These are phyloP conservation scores for Ips typographus DNA, from an alignment of 1,140 invertebrate species.

Conservation along the genomic window DNA sequence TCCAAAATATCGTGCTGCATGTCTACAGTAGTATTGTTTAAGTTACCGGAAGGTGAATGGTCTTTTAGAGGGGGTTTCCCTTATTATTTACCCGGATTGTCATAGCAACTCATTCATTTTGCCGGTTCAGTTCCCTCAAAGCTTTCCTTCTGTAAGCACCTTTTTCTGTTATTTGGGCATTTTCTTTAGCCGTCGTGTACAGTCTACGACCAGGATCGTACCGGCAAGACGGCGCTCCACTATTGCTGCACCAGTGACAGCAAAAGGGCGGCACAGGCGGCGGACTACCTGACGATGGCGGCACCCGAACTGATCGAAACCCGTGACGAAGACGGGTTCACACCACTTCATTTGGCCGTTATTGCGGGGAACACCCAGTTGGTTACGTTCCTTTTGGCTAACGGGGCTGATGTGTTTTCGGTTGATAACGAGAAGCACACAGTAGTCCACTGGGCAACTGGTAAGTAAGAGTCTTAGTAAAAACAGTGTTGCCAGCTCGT, in stretches of 20 bases:
- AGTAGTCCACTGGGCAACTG: constrained; percentile 97
- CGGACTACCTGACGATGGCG: constrained; percentile 71
- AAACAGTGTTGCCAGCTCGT: too few species aligned
- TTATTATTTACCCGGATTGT: constrained; percentile 41
- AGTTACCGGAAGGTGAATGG: constrained; percentile 22
- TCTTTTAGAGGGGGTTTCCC: constrained; percentile 15
- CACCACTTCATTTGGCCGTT: constrained; percentile 88
- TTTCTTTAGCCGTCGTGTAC: constrained; percentile 61
- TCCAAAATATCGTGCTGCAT: not conserved
- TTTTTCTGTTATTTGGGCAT: not conserved
- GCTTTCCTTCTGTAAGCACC: not conserved
- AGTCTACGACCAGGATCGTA: constrained; percentile 72
- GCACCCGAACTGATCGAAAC: constrained; percentile 78
- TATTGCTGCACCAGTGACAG: constrained; percentile 74
- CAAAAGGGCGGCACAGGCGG: constrained; percentile 55
- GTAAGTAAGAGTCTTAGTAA: constrained; percentile 55
- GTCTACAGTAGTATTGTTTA: constrained; percentile 2
- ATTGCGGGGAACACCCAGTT: constrained; percentile 86
- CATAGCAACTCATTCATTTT: constrained; percentile 40
- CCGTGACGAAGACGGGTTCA: constrained; percentile 90
- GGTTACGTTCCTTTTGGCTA: constrained; percentile 76
- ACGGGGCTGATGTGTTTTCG: constrained; percentile 83
- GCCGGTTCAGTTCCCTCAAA: not conserved
- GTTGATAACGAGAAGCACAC: constrained; percentile 93
- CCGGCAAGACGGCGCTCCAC: constrained; percentile 84